Evolutionary conservation across 1,140 invertebrate species (phyloP), one percentile per base, ranked within the genome.

Genomic region (Procambarus virginalis): DNA sequence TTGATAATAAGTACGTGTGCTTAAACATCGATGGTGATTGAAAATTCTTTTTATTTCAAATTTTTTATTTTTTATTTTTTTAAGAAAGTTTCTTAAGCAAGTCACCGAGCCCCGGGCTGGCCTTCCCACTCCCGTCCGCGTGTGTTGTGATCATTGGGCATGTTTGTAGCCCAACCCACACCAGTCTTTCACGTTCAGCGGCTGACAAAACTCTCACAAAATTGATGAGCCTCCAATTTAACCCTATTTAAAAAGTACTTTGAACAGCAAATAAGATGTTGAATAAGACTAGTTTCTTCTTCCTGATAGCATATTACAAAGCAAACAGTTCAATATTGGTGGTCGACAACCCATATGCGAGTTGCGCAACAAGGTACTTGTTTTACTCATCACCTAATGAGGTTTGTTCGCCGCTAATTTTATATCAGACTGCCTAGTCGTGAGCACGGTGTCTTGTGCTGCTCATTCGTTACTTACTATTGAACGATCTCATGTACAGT

Each of bases 351-450:
- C 77, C 79, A 89, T 89, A 84, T 60, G 83, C 79, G 51, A 89
- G 84, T 88, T 80, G 87, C 84, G 87, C 88, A 89, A 84, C 88
- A 76, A 89, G 88, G 81, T 84, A 84, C 88, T 89, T 73, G 73
- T 81, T 70, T 51, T 79, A 84, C 88, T 89, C 88, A 78, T 83
- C 88, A 77, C 73, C 80, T 55, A 84, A 46, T 84, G 88, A 84
- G 88, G 88, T 84, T 79, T 89, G 88, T 89, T 89, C 83, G 88
- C 88, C 88, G 88, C 88, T 89, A 64, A 84, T 89, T 89, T 60
- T 84, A 84, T 89, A 89, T 89, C 88, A 89, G 88, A 89, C 88
- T 89, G 88, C 88, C 88, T 89, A 89, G 88, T 89, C 88, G 70
- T 84, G 88, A 89, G 88, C 81, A 89, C 70, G 58, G 82, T 73